Percentiles rank a stretch among this genome's conserved stretches.
phyloP scores from a whole-genome alignment of 2,888 invertebrate species.

The Dryomyza anilis region DNA sequence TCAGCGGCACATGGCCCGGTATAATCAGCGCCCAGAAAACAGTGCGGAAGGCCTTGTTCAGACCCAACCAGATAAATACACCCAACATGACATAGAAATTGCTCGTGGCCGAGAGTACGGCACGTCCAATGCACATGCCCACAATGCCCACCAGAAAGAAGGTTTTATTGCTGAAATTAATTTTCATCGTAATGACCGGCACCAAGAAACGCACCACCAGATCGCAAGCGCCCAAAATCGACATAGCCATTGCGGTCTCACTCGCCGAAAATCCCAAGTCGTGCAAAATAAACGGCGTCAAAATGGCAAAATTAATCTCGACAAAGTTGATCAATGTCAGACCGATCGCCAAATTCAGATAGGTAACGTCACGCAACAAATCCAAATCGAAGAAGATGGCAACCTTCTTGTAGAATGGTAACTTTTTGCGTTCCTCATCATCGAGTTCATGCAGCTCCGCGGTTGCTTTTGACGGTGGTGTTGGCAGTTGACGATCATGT shows the following conservation, averaged over 20 bases:
- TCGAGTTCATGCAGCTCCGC: slow-evolving; percentile 27
- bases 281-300: slow-evolving; percentile 73
- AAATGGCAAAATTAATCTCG: slow-evolving; percentile 75
- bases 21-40: slow-evolving; percentile 77
- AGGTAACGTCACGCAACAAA: slow-evolving; percentile 71
- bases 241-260: slow-evolving; percentile 73
- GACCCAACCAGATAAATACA: slow-evolving; percentile 70
- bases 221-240: slow-evolving; percentile 70
- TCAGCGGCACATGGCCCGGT: slow-evolving; percentile 72
- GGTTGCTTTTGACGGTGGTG: slow-evolving; percentile 12
- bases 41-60: slow-evolving; percentile 74
- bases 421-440: slow-evolving; percentile 47
- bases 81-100: slow-evolving; percentile 64
- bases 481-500: not conserved
- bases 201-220: slow-evolving; percentile 70
- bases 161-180: slow-evolving; percentile 71
- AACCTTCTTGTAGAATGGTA: slow-evolving; percentile 67
- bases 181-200: slow-evolving; percentile 70
- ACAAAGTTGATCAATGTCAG: slow-evolving; percentile 74
- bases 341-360: slow-evolving; percentile 73
- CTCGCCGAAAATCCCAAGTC: slow-evolving; percentile 66
- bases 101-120: slow-evolving; percentile 64
- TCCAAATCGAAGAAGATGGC: slow-evolving; percentile 74
- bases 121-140: slow-evolving; percentile 70
- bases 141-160: slow-evolving; percentile 73